Evolutionary conservation across 2,888 invertebrate genomes (phyloP), one percentile per base, ranked within the genome.

Genomic region (Pammene aurita): DNA sequence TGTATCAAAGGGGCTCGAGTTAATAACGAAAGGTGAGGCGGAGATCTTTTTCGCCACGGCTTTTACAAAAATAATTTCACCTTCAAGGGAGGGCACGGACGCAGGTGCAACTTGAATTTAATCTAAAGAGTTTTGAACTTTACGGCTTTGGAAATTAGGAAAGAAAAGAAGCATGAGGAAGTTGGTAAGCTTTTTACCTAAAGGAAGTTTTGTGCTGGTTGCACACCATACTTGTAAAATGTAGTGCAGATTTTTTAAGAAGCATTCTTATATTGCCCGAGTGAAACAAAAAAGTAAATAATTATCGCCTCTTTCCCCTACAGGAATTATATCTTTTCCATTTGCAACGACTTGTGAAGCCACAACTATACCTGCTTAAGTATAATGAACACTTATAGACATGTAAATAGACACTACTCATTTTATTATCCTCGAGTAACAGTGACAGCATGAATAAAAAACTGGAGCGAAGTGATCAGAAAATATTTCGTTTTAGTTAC

Each of bases 1-100:
- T 89, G 86, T 84, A 88, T 89, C 87, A 90, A 90, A 89, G 84
- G 84, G 86, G 81, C 82, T 83, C 76, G 76, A 87, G 89, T 91
- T 90, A 89, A 92, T 90, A 90, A 89, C 77, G 86, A 84, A 89
- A 90, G 90, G 88, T 87, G 88, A 88, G 84, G 84, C 81, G 72
- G 83, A 85, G 86, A 86, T 87, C 82, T 87, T 86, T 87, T 86
- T 82, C 84, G 80, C 79, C 78, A 76, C 76, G 78, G 82, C 80
- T 84, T 82, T 79, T 85, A 84, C 80, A 87, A 85, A 88, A 89
- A 88, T 87, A 81, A 84, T 81, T 81, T 80, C 77, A 75, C 79
- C 79, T 80, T 73, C 72, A 72, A 74, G 76, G 80, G 77, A 72
- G 79, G 76, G 76, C 74, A 26, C 75, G 75, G 74, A 74, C 76